Percentiles rank a stretch among this genome's conserved stretches.
Evolutionary conservation across 2,888 invertebrate species (phyloP).

Genomic region (Dusona sp.): DNA sequence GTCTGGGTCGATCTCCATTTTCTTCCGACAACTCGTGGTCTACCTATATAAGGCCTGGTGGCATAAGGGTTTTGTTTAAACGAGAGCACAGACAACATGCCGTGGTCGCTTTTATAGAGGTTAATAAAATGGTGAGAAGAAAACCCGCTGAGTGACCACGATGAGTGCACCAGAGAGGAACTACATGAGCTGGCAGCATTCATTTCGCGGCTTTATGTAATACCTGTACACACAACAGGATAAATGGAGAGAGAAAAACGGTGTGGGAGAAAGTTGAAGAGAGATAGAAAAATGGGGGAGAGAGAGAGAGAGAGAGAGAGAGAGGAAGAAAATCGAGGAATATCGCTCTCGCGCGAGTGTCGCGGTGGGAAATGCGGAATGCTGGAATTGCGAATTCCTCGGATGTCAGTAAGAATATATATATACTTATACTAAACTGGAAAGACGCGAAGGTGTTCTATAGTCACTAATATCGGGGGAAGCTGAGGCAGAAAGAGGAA

Average conservation of each 20-base stretch:
- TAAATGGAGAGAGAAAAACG: neutral
- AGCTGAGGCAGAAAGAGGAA: slow-evolving; percentile 15
- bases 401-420: slow-evolving; percentile 32
- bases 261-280: neutral
- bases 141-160: slow-evolving; percentile 42
- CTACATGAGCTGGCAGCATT: slow-evolving; percentile 27
- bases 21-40: neutral
- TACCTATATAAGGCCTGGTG: neutral
- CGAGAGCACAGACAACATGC: slow-evolving; percentile 8
- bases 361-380: slow-evolving; percentile 53
- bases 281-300: slow-evolving; percentile 29
- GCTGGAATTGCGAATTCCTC: slow-evolving; percentile 68
- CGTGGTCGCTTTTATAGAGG: slow-evolving; percentile 52
- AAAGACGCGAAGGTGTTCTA: slow-evolving; percentile 18
- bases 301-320: slow-evolving; percentile 16
- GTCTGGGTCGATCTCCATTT: slow-evolving; percentile 8
- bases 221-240: neutral
- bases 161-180: slow-evolving; percentile 1
- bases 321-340: slow-evolving; percentile 23
- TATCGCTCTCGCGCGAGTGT: slow-evolving; percentile 52
- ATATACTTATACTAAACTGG: neutral
- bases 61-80: neutral
- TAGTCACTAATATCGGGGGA: slow-evolving; percentile 5
- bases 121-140: slow-evolving; percentile 63
- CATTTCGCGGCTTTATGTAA: slow-evolving; percentile 1